These are phyloP conservation scores for Coecobrya sp. DNA, from an alignment of 2,888 invertebrate genomes.

Conservation along the genomic window DNA sequence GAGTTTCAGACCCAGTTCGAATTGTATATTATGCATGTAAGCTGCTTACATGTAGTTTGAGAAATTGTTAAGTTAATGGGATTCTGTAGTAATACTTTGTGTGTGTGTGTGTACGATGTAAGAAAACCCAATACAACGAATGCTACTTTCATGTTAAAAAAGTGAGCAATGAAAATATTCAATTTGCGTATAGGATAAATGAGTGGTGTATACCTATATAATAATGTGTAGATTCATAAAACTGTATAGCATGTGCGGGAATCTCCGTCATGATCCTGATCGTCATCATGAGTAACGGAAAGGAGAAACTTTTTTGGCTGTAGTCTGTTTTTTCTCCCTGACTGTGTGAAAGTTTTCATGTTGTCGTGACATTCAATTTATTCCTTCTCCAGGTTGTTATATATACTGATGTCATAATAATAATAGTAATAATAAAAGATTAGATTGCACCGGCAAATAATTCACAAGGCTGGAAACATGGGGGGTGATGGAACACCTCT, in stretches of 20 bases:
- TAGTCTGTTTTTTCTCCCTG: slow-evolving; percentile 6
- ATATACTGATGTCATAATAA: slow-evolving; percentile 21
- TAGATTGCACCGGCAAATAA: slow-evolving; percentile 31
- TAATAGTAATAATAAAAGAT: slow-evolving; percentile 35
- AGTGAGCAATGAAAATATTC: slow-evolving; percentile 44
- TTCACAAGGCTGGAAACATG: slow-evolving; percentile 73
- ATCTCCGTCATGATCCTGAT: not conserved
- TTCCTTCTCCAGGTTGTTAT: slow-evolving; percentile 38
- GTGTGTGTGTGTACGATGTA: slow-evolving; percentile 1
- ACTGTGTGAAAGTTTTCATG: slow-evolving; percentile 31
- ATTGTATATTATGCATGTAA: slow-evolving; percentile 28
- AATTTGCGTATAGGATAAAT: slow-evolving; percentile 28
- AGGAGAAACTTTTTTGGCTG: slow-evolving; percentile 49
- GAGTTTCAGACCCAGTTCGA: not conserved
- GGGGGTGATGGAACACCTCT: slow-evolving; percentile 78
- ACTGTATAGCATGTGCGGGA: slow-evolving; percentile 3
- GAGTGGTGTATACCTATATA: not conserved
- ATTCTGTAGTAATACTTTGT: not conserved
- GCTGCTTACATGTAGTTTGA: slow-evolving; percentile 19
- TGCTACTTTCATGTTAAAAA: slow-evolving; percentile 6
- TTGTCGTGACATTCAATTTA: slow-evolving; percentile 45
- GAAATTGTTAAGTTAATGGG: slow-evolving; percentile 36
- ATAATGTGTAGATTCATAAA: not conserved
- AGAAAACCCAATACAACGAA: slow-evolving; percentile 23
- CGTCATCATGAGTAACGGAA: not conserved